These are phyloP conservation scores for Nicator chloris DNA, from an alignment of 2,113 vertebrate species.

Conservation along the genomic window DNA sequence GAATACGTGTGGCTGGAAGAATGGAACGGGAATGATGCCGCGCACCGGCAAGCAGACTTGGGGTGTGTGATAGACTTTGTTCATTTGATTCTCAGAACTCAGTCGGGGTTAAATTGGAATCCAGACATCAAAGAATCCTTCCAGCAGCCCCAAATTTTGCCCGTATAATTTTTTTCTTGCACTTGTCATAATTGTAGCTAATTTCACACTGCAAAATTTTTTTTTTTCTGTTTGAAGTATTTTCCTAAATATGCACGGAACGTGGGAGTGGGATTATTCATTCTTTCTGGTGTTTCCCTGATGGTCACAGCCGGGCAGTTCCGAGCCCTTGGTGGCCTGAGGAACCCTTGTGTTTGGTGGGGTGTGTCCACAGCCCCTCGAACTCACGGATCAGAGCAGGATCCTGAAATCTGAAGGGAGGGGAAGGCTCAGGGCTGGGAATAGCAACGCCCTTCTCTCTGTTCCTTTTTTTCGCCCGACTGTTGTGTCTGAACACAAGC, in stretches of 20 bases:
- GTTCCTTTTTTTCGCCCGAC: not conserved
- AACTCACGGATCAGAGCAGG: not conserved
- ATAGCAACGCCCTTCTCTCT: constrained; percentile 42
- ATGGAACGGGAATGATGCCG: constrained; percentile 87
- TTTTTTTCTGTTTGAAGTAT: constrained; percentile 77
- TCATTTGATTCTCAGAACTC: constrained; percentile 99
- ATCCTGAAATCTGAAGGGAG: constrained; percentile 21
- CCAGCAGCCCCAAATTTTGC: constrained; percentile 81
- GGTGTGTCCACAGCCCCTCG: not conserved
- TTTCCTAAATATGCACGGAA: constrained; percentile 60
- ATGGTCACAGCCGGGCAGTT: not conserved
- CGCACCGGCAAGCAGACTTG: constrained; percentile 86
- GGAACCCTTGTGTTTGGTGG: not conserved
- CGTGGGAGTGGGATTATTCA: constrained; percentile 36
- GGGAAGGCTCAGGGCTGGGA: constrained; percentile 31
- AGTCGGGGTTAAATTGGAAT: constrained; percentile 99
- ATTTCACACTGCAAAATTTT: constrained; percentile 78
- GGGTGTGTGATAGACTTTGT: constrained; percentile 90
- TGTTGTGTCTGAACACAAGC: constrained; percentile 61
- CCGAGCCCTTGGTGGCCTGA: not conserved
- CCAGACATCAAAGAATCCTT: constrained; percentile 98
- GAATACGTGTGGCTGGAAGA: constrained; percentile 86
- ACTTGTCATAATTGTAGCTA: constrained; percentile 81
- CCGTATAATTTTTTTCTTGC: constrained; percentile 76
- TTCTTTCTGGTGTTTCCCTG: not conserved